These are phyloP conservation scores for Mormyrus hasselquistii DNA, from an alignment of 2,797 vertebrate species.

Conservation along the genomic window DNA sequence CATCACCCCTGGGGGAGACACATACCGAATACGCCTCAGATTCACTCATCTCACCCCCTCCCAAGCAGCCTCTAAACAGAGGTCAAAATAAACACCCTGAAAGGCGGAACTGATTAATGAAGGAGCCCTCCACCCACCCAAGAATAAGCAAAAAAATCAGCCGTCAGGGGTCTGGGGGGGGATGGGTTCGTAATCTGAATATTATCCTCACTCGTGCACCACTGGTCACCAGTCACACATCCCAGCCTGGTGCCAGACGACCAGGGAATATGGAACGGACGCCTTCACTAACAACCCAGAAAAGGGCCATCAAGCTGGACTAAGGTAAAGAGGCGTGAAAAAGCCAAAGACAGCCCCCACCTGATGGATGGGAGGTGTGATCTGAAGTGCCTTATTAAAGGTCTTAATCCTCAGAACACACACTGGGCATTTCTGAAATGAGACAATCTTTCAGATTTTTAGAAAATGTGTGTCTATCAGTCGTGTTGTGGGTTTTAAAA, in stretches of 20 bases:
- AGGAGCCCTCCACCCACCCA: neutral
- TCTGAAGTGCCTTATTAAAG: neutral
- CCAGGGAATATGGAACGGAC: neutral
- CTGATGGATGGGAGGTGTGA: neutral
- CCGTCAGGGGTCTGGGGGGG: neutral
- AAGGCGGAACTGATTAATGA: neutral
- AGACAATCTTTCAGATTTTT: neutral
- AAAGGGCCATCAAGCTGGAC: neutral
- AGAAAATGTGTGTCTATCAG: neutral
- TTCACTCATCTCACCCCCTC: neutral
- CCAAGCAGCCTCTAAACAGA: neutral
- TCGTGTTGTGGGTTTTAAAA: neutral
- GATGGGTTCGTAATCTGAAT: neutral
- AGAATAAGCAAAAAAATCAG: neutral
- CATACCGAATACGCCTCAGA: neutral
- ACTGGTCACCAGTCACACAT: neutral
- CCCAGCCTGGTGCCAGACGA: neutral
- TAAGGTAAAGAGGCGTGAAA: neutral
- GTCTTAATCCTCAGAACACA: neutral
- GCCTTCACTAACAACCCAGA: neutral
- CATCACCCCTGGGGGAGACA: constrained; percentile 77
- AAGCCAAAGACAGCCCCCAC: neutral
- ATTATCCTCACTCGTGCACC: neutral
- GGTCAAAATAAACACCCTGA: neutral
- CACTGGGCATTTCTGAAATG: neutral